phyloP scores from a whole-genome alignment of 2,797 vertebrate species.

The Acropternis orthonyx region DNA sequence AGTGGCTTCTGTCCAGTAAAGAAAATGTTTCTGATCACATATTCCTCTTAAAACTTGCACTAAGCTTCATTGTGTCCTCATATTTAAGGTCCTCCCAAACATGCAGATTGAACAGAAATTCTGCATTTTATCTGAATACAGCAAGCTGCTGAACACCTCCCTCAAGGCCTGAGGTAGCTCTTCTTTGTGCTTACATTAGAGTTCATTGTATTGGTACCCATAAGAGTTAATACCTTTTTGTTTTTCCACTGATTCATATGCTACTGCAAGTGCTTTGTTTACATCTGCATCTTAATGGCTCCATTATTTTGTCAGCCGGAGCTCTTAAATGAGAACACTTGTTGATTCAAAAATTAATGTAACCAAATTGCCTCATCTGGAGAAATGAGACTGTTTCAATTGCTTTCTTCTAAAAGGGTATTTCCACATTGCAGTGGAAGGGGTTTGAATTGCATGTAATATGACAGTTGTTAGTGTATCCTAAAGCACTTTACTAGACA shows the following conservation, averaged over 20 bases:
- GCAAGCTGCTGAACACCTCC: neutral
- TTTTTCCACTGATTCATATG: neutral
- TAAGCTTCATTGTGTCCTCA: neutral
- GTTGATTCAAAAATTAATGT: constrained; percentile 22
- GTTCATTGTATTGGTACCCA: neutral
- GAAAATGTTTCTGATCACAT: neutral
- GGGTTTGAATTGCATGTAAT: neutral
- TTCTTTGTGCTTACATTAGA: neutral
- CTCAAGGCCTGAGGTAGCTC: neutral
- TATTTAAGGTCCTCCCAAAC: neutral
- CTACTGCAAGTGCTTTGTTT: constrained; percentile 18
- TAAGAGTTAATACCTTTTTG: neutral
- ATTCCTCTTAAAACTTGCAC: neutral
- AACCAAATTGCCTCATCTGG: neutral
- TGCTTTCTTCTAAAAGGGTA: neutral
- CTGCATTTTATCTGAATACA: neutral
- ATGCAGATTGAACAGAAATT: neutral
- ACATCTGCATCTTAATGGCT: constrained; percentile 3
- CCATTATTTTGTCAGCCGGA: constrained; percentile 17
- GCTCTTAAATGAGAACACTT: neutral
- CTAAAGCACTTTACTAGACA: neutral
- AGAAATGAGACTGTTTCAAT: neutral
- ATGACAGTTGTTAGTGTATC: neutral
- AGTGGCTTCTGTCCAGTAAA: neutral
- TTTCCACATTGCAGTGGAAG: neutral